A percentile compares a stretch with the other conserved stretches of the same genome.
Evolutionary conservation across 1,140 invertebrate genomes (phyloP).

Genomic region (Temnothorax curvispinosus): DNA sequence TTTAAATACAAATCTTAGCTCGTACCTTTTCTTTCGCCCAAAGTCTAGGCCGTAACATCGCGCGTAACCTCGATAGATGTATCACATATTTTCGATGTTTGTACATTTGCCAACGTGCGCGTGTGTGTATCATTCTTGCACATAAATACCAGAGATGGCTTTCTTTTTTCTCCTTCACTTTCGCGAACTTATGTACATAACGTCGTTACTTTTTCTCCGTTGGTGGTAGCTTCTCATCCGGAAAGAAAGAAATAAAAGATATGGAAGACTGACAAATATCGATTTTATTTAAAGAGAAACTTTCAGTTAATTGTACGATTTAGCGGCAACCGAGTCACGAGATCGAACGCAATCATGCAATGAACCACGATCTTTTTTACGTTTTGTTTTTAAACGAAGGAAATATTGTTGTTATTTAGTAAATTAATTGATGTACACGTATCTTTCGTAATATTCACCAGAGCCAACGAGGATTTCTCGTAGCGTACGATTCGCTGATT

Average conservation of each 20-base stretch:
- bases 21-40: slow-evolving; percentile 48
- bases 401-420: slow-evolving; percentile 16
- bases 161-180: not conserved
- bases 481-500: not conserved
- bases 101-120: slow-evolving; percentile 57
- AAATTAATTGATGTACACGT: slow-evolving; percentile 2
- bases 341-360: not conserved
- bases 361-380: not conserved
- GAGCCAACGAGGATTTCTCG: not conserved
- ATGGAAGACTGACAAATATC: slow-evolving; percentile 78
- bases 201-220: slow-evolving; percentile 29
- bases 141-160: slow-evolving; percentile 67
- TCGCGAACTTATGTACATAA: slow-evolving; percentile 31
- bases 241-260: slow-evolving; percentile 37
- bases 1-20: slow-evolving; percentile 66
- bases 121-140: slow-evolving; percentile 69
- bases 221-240: slow-evolving; percentile 28
- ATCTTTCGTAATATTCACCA: not conserved
- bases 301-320: slow-evolving; percentile 30
- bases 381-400: not conserved
- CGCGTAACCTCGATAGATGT: slow-evolving; percentile 41
- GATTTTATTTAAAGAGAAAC: slow-evolving; percentile 69
- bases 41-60: slow-evolving; percentile 44
- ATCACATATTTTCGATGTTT: slow-evolving; percentile 63
- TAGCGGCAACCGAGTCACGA: not conserved